phyloP scores from a whole-genome alignment of 2,888 invertebrate species.

The Hyalella azteca region DNA sequence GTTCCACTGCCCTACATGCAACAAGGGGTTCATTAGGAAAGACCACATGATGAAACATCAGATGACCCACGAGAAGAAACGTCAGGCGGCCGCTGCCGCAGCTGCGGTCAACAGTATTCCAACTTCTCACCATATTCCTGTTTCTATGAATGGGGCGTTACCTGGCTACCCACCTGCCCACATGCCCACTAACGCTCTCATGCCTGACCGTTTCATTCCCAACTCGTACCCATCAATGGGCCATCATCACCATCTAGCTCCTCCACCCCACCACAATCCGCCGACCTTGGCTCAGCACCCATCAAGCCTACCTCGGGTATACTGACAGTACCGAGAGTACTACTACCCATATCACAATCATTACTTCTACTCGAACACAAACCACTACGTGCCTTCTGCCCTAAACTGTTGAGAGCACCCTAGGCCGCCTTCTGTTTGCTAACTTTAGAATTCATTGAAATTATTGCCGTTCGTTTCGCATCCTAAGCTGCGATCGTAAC shows the following conservation, averaged over 20 bases:
- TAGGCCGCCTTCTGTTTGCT: neutral
- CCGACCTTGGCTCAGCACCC: neutral
- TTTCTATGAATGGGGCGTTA: slow-evolving; percentile 43
- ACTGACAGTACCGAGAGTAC: slow-evolving; percentile 16
- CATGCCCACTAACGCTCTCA: slow-evolving; percentile 23
- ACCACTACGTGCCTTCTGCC: slow-evolving; percentile 8
- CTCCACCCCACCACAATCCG: neutral
- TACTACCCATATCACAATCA: neutral
- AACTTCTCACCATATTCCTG: slow-evolving; percentile 43
- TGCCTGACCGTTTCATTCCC: slow-evolving; percentile 3
- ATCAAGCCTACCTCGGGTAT: neutral
- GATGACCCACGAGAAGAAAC: slow-evolving; percentile 72
- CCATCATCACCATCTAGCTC: slow-evolving; percentile 29
- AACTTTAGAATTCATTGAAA: neutral
- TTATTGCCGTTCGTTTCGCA: neutral
- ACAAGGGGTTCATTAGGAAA: slow-evolving; percentile 87
- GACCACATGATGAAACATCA: slow-evolving; percentile 90
- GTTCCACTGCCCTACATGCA: slow-evolving; percentile 79
- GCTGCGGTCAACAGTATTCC: slow-evolving; percentile 40
- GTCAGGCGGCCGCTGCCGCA: slow-evolving; percentile 48
- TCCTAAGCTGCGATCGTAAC: neutral
- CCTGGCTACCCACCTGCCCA: slow-evolving; percentile 39
- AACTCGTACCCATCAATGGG: neutral
- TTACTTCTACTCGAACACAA: neutral
- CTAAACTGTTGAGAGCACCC: neutral